Base-by-base conservation (phyloP, 1,140 invertebrate genomes). In the Harlomillsia oculata region DNA sequence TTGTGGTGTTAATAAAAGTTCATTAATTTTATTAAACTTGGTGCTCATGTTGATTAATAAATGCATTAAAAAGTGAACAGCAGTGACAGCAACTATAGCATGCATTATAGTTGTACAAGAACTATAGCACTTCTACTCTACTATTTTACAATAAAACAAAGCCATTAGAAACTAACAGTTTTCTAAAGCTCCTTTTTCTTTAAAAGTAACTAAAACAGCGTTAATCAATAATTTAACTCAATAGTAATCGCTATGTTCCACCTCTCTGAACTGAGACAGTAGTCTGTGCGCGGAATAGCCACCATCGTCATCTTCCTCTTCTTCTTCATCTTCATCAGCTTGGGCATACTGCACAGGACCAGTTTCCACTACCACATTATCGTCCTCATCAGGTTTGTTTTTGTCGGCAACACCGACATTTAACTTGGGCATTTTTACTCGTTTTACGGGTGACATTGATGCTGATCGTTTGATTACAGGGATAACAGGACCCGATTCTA, bases 221-320 rank as follows among this genome's bases (percentile, higher is more conserved):
- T 14, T 20, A n/a, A 16, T 20, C 28, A 34, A 8, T 20, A 49
- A 49, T n/a, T 23, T 29, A 43, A 53, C 2, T 39, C 39, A 44
- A 50, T 54, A 37, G 34, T 48, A 56, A 18, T 56, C 44, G 11
- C 66, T 69, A 55, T 73, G 68, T 34, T 69, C 68, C 48, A 71
- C 71, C 28, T 72, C 71, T 51, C 67, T 66, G 21, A 70, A 66
- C 53, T 70, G 70, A 16, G 70, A 73, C 26, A 79, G 68, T 62
- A 78, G 70, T 48, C 76, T 68, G 25, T 72, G 70, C 18, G 76
- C 70, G 29, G 73, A 75, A 59, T 77, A 70, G 20, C 67, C 65
- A 18, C 72, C 69, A 20, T 70, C 70, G 16, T 70, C 69, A 6
- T 67, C 67, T 3, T 70, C 67, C 18, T 72, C 69, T 21, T 70